phyloP scores from a whole-genome alignment of 2,797 vertebrate species.

The Petrocephalus sullivani region DNA sequence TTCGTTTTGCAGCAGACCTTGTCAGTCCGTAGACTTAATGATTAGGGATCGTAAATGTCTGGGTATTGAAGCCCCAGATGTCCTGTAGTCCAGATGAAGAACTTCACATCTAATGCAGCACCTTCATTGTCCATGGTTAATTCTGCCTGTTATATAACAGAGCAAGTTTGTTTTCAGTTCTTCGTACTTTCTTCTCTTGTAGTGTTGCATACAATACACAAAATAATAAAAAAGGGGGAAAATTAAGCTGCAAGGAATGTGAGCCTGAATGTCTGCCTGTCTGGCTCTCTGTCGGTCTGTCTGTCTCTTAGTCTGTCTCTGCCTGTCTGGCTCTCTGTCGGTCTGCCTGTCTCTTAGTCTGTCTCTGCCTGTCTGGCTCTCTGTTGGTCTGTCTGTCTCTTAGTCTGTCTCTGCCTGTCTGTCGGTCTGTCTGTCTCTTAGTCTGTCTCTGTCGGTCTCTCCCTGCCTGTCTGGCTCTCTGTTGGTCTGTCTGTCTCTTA shows the following conservation, averaged over 20 bases:
- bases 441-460: no score
- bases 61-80: not conserved
- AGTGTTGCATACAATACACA: not conserved
- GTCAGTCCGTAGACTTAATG: not conserved
- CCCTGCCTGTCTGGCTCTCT: no score
- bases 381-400: no score
- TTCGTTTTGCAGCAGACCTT: slow-evolving; percentile 1
- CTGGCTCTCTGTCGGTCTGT: not conserved
- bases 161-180: not conserved
- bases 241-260: not conserved
- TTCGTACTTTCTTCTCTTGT: not conserved
- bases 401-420: no score
- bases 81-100: not conserved
- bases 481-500: no score
- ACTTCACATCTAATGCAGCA: not conserved
- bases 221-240: not conserved
- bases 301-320: no score
- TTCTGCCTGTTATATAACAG: not conserved
- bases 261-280: not conserved
- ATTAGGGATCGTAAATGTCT: slow-evolving; percentile 3
- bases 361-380: no score
- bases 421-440: no score
- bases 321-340: no score
- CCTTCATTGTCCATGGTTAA: not conserved
- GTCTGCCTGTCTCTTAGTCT: no score